Evolutionary conservation across 2,888 invertebrate species (phyloP).

Genomic region (Eupithecia dodoneata): DNA sequence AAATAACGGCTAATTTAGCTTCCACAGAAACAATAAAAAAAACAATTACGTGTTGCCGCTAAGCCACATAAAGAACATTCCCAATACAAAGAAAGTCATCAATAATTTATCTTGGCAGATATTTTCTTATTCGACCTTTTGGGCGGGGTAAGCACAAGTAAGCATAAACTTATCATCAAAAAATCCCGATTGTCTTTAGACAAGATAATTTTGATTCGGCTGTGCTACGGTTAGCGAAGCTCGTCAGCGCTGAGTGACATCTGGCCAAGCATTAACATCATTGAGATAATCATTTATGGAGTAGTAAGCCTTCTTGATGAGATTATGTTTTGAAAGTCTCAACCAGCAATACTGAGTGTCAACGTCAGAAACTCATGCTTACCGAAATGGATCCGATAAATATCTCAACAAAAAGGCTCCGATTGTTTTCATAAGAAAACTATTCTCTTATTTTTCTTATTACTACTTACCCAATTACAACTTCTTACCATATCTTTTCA

Average conservation of each 20-base stretch:
- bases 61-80: constrained; percentile 24
- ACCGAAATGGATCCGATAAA: constrained; percentile 37
- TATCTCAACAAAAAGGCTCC: constrained; percentile 33
- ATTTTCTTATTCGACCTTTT: constrained; percentile 28
- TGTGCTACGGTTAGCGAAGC: too few relatives aligned
- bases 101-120: constrained; percentile 42
- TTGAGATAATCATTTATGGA: too few relatives aligned
- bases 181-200: too few relatives aligned
- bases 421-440: constrained; percentile 29
- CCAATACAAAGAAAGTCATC: constrained; percentile 33
- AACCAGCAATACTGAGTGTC: neutral
- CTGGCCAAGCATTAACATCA: too few relatives aligned
- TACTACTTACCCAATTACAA: constrained; percentile 28
- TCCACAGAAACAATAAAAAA: constrained; percentile 19
- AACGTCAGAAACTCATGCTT: constrained; percentile 13
- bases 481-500: neutral
- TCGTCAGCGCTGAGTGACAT: too few relatives aligned
- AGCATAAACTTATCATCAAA: too few relatives aligned
- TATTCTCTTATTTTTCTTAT: constrained; percentile 23
- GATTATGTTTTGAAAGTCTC: too few relatives aligned
- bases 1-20: constrained; percentile 2
- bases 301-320: too few relatives aligned
- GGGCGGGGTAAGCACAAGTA: constrained; percentile 2
- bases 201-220: too few relatives aligned
- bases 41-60: constrained; percentile 24